Conservation (phyloP, 2,113 vertebrate genomes). For the Saguinus imperator region DNA sequence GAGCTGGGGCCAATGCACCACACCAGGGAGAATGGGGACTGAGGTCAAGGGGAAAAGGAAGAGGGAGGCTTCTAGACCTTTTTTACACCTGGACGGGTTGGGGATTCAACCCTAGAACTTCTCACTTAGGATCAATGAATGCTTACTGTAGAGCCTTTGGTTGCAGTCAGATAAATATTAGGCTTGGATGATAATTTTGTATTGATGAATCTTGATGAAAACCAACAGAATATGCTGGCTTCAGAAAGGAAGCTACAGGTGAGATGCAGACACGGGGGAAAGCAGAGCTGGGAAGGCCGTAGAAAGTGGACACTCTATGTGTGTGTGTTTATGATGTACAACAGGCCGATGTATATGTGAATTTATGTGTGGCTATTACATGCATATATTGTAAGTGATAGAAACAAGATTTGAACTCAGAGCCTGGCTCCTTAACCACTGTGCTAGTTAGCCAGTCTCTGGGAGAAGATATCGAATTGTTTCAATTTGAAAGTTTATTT, state of each 20-base stretch:
- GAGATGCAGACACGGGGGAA: too few relatives aligned
- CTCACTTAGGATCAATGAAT: not conserved
- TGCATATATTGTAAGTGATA: not conserved
- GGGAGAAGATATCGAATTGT: not conserved
- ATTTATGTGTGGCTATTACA: not conserved
- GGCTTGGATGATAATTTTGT: not conserved
- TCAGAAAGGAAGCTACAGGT: not conserved
- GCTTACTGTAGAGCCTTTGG: not conserved
- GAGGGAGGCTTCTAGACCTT: not conserved
- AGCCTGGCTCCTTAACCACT: not conserved
- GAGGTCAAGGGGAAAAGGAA: not conserved
- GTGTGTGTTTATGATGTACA: rapidly evolving
- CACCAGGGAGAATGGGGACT: not conserved
- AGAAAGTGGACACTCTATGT: rapidly evolving
- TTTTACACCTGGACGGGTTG: not conserved
- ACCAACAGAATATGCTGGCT: not conserved
- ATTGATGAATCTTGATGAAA: not conserved
- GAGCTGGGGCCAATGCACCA: too few relatives aligned
- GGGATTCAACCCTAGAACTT: not conserved
- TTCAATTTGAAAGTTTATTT: not conserved
- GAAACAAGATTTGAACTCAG: not conserved
- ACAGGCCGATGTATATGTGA: rapidly evolving
- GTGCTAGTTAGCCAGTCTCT: not conserved
- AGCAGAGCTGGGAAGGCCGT: not conserved
- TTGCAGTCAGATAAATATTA: not conserved